Evolutionary conservation across 2,797 vertebrate species (phyloP).

Genomic region (Muraenolepis orangiensis): DNA sequence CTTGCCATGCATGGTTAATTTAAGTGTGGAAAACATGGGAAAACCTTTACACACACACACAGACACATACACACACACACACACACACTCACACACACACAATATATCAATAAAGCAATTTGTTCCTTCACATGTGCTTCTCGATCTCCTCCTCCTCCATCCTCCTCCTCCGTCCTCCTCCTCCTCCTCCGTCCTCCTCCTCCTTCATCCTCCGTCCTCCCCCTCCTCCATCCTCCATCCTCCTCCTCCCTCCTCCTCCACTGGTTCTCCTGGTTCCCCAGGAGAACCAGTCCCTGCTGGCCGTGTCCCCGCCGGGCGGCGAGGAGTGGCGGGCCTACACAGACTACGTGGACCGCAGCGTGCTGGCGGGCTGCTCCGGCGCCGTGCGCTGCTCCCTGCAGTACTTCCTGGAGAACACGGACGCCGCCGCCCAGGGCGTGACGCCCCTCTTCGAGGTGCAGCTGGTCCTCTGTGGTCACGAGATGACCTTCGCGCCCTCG

Average conservation of each 20-base stretch:
- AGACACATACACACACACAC: too few species aligned
- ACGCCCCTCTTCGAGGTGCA: slow-evolving; percentile 77
- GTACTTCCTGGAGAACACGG: slow-evolving; percentile 78
- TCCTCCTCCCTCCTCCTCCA: background rate
- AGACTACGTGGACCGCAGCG: slow-evolving; percentile 75
- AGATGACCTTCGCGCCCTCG: slow-evolving; percentile 75
- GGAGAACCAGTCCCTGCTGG: slow-evolving; percentile 79
- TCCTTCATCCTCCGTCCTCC: too few species aligned
- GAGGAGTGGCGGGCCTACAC: slow-evolving; percentile 77
- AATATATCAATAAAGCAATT: too few species aligned
- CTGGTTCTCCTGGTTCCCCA: slow-evolving; percentile 32
- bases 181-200: too few species aligned
- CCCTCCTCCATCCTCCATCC: background rate
- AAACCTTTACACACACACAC: background rate
- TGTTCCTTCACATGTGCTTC: too few species aligned
- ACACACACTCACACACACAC: too few species aligned
- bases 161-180: too few species aligned
- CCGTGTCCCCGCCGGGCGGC: slow-evolving; percentile 66
- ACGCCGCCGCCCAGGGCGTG: slow-evolving; percentile 60
- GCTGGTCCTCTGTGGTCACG: slow-evolving; percentile 67
- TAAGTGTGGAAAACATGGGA: background rate
- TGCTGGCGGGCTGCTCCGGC: slow-evolving; percentile 75
- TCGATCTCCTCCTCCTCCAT: too few species aligned
- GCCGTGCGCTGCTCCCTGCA: slow-evolving; percentile 78
- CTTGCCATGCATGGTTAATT: background rate